Conservation (phyloP, 1,140 invertebrate species). For the Theocolax elegans region DNA sequence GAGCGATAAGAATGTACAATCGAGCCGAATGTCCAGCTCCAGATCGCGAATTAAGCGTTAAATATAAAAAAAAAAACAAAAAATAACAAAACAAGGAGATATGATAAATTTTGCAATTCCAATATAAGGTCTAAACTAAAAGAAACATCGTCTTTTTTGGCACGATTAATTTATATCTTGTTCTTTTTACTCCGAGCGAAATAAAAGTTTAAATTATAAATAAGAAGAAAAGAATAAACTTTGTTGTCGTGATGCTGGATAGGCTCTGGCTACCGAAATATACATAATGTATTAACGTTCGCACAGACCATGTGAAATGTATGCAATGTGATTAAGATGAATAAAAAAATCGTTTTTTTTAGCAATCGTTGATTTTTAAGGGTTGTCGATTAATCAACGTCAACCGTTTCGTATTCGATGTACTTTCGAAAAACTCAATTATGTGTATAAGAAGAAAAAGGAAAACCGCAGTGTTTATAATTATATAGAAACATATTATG, state of each 20-base stretch:
- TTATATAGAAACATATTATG: too few relatives aligned
- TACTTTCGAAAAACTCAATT: background rate
- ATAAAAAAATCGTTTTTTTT: slow-evolving; percentile 25
- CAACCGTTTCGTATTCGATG: slow-evolving; percentile 8
- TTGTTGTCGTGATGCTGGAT: slow-evolving; percentile 53
- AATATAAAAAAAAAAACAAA: background rate
- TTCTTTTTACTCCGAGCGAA: background rate
- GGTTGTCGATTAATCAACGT: slow-evolving; percentile 24
- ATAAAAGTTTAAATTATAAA: slow-evolving; percentile 19
- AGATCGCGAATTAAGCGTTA: slow-evolving; percentile 10
- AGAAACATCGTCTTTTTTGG: slow-evolving; percentile 9
- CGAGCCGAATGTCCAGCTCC: slow-evolving; percentile 35
- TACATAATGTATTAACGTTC: slow-evolving; percentile 40
- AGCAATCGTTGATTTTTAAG: slow-evolving; percentile 28
- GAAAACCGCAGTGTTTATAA: background rate
- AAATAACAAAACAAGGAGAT: slow-evolving; percentile 11
- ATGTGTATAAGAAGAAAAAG: background rate
- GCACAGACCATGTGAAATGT: slow-evolving; percentile 42
- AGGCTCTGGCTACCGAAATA: slow-evolving; percentile 49
- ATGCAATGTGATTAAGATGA: slow-evolving; percentile 40
- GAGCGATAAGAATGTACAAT: slow-evolving; percentile 24
- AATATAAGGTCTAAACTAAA: background rate
- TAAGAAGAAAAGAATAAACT: slow-evolving; percentile 26
- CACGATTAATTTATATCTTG: too few relatives aligned
- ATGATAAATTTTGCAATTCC: slow-evolving; percentile 33